Evolutionary conservation across 2,888 invertebrate species (phyloP).

Genomic region (Erebia epiphron): DNA sequence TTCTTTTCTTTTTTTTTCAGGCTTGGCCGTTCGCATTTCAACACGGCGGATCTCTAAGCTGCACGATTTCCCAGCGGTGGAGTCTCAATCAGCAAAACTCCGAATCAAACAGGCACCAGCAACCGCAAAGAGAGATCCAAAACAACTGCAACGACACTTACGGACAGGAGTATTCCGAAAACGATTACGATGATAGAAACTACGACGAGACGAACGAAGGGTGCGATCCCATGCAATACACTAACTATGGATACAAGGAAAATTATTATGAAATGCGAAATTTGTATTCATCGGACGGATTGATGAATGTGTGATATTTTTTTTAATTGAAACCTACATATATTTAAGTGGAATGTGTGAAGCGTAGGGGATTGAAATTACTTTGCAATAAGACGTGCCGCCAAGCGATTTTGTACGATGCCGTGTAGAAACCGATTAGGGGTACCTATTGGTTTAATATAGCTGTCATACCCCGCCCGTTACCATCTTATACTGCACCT

Average conservation of each 20-base stretch:
- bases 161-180: conserved; percentile 64
- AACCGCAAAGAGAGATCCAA: conserved; percentile 43
- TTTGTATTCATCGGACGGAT: conserved; percentile 59
- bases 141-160: conserved; percentile 47
- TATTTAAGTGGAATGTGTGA: not conserved
- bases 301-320: conserved; percentile 55
- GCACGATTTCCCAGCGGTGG: conserved; percentile 74
- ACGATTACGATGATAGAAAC: conserved; percentile 68
- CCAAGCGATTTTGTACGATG: not conserved
- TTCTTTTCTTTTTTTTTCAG: conserved; percentile 64
- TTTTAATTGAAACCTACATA: conserved; percentile 10
- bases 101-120: conserved; percentile 44
- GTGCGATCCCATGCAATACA: conserved; percentile 61
- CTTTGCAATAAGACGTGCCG: not conserved
- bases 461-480: no score
- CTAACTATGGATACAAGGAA: conserved; percentile 71
- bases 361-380: not conserved
- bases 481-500: no score
- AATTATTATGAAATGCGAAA: conserved; percentile 70
- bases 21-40: conserved; percentile 93
- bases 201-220: conserved; percentile 64
- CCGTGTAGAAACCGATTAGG: not conserved
- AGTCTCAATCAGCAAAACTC: conserved; percentile 57
- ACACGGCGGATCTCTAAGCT: conserved; percentile 79
- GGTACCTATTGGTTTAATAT: no score